These are phyloP conservation scores for Pheosia gnoma DNA, from an alignment of 2,888 invertebrate genomes.

Conservation along the genomic window DNA sequence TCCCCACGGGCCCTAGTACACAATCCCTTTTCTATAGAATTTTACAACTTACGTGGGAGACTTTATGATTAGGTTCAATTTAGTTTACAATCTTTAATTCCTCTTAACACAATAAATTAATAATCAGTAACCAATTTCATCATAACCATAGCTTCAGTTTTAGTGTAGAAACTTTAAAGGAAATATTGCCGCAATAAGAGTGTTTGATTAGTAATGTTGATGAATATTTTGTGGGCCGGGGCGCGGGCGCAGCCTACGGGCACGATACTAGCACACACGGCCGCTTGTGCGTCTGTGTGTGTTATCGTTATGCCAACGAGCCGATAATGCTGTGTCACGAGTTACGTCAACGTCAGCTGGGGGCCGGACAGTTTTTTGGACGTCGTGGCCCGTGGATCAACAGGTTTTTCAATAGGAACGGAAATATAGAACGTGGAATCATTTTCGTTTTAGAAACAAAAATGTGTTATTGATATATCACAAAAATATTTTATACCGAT, in stretches of 20 bases:
- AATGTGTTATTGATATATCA: background rate
- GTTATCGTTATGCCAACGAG: slow-evolving; percentile 42
- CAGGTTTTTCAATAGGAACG: background rate
- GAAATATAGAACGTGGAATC: background rate
- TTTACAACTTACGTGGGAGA: slow-evolving; percentile 26
- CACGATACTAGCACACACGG: slow-evolving; percentile 10
- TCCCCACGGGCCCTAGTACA: background rate
- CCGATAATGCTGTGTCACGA: slow-evolving; percentile 43
- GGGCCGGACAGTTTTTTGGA: slow-evolving; percentile 7
- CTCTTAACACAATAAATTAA: too few relatives aligned
- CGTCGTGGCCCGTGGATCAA: background rate
- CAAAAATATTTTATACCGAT: background rate
- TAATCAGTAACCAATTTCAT: too few relatives aligned
- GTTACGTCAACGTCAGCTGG: slow-evolving; percentile 57
- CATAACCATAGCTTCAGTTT: background rate
- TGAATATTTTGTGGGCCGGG: slow-evolving; percentile 28
- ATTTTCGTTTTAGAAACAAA: background rate
- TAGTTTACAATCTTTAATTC: slow-evolving; percentile 11
- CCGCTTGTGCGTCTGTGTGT: slow-evolving; percentile 22
- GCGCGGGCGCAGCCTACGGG: slow-evolving; percentile 29
- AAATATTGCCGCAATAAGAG: slow-evolving; percentile 3
- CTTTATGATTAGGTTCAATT: slow-evolving; percentile 14
- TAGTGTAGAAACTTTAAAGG: background rate
- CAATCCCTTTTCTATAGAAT: slow-evolving; percentile 26
- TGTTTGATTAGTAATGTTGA: slow-evolving; percentile 28